Percentiles rank a stretch among this genome's conserved stretches.
Conservation (phyloP, 2,888 invertebrate species). For the Pteria penguin region DNA sequence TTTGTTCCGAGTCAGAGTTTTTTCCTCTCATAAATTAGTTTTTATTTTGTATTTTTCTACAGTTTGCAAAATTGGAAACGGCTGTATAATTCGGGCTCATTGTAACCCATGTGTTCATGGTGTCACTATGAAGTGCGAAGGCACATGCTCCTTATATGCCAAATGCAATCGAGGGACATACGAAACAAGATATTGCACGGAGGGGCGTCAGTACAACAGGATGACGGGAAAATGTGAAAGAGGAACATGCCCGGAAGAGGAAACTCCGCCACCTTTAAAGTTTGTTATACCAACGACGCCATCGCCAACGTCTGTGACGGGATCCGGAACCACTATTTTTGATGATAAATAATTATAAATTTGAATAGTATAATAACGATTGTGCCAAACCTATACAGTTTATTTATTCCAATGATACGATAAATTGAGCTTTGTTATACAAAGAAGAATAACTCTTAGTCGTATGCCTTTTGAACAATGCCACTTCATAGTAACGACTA, state of each 20-base stretch:
- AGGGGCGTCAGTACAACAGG: constrained; percentile 46
- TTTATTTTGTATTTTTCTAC: constrained; percentile 27
- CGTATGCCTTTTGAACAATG: no score
- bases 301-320: not conserved
- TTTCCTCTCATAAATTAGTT: no score
- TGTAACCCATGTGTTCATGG: constrained; percentile 52
- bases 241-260: constrained; percentile 41
- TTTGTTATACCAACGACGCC: not conserved
- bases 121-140: constrained; percentile 46
- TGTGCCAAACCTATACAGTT: no score
- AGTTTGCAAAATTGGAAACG: constrained; percentile 58
- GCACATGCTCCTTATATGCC: constrained; percentile 52
- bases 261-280: not conserved
- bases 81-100: constrained; percentile 45
- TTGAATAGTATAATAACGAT: no score
- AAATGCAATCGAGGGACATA: constrained; percentile 52
- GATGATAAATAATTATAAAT: not conserved
- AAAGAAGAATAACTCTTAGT: no score
- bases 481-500: no score
- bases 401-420: no score
- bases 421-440: no score
- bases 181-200: constrained; percentile 40
- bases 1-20: no score
- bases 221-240: constrained; percentile 43
- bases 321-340: not conserved